Evolutionary conservation across 2,888 invertebrate genomes (phyloP).

Genomic region (Drosophila anomelani): DNA sequence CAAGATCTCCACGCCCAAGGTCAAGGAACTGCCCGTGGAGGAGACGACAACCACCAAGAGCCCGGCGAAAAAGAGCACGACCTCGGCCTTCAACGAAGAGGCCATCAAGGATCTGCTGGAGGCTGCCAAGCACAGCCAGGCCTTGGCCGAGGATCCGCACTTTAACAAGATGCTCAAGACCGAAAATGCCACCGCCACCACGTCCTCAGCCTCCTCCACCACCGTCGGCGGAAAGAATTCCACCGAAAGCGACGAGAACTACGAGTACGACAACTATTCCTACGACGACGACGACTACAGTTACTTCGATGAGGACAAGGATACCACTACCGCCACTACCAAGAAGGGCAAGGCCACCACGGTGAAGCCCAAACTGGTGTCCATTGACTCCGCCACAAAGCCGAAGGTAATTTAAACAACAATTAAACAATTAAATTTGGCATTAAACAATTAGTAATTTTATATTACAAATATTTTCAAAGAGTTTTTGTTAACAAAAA

Average conservation of each 20-base stretch:
- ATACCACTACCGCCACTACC: conserved; percentile 47
- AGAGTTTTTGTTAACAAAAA: background rate
- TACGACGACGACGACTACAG: conserved; percentile 77
- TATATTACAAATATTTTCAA: too few relatives aligned
- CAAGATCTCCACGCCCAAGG: conserved; percentile 80
- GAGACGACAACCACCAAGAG: conserved; percentile 47
- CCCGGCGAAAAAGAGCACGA: conserved; percentile 21
- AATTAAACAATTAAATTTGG: background rate
- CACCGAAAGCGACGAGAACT: conserved; percentile 60
- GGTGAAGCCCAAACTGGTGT: conserved; percentile 51
- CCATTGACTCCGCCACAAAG: conserved; percentile 56
- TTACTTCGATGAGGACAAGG: conserved; percentile 62
- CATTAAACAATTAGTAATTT: too few relatives aligned
- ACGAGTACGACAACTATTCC: conserved; percentile 73
- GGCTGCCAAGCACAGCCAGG: conserved; percentile 81
- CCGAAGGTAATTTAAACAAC: conserved; percentile 48
- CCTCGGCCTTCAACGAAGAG: conserved; percentile 67
- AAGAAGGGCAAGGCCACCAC: conserved; percentile 64
- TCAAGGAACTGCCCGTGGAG: conserved; percentile 59
- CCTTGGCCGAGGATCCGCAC: conserved; percentile 76
- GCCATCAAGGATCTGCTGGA: conserved; percentile 76
- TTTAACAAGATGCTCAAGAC: conserved; percentile 82
- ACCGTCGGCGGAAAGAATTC: conserved; percentile 52
- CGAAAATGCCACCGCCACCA: conserved; percentile 47
- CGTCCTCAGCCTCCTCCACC: conserved; percentile 26